Evolutionary conservation across 2,797 vertebrate genomes (phyloP), one percentile per base, ranked within the genome.

Genomic region (Chiropotes sagulatus): DNA sequence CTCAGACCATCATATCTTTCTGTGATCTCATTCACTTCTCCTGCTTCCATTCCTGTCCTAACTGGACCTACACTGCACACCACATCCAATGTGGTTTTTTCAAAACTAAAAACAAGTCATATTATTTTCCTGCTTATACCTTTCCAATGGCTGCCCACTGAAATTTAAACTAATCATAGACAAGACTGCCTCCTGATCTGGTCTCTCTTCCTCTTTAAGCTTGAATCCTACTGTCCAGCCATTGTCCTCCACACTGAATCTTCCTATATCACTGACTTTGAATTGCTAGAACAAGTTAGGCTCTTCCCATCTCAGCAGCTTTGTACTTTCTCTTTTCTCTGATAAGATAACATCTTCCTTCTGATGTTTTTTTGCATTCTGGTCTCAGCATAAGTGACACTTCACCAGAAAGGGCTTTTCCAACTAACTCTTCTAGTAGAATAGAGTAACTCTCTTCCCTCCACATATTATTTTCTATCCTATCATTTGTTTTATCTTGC

Each of bases 61-160:
- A 46, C 13, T 7, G 22, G 36, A 10, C 13, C 39, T 28, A 46
- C 15, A 12, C 36, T 4, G 0, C 7, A 19, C 14, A 28, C 0
- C 7, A 48, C 24, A 90, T 39, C 44, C 9, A 39, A 41, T 15
- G 30, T n/a, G 30, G 19, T 52, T 7, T 41, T 75, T 79, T 48
- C 9, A 57, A 57, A 57, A 58, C 33, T 46, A n/a, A 89, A 17
- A 24, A 22, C 28, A 89, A 61, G 61, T 46, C 22, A 15, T 48
- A 61, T n/a, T 22, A 36, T 46, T 48, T 7, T 14, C 22, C 15
- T 58, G 12, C 39, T n/a, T 58, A 28, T 7, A 52, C 4, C 9
- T 52, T 87, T 72, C 46, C 46, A 19, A 36, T 58, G 48, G 19
- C 52, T 46, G 26, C 4, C 22, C 11, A 58, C 1, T n/a, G 72